Conservation (phyloP, 2,113 vertebrate genomes). For the Erythrolamprus reginae region DNA sequence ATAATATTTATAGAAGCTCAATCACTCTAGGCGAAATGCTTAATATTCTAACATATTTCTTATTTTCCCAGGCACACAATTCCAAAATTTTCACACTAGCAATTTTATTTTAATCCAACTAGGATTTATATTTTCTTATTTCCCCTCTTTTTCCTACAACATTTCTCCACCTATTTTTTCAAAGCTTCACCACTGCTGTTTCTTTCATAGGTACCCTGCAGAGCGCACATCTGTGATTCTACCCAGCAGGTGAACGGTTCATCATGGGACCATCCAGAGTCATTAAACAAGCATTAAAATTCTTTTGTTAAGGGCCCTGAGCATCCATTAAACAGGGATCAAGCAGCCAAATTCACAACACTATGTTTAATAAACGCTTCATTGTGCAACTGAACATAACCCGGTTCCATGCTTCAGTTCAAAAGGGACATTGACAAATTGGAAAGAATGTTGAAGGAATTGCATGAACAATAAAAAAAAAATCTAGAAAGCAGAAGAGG, state of each 20-base stretch:
- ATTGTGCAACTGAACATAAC: conserved; percentile 2
- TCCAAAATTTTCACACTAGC: not conserved
- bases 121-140: not conserved
- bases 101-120: not conserved
- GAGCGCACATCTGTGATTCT: not conserved
- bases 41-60: not conserved
- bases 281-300: not conserved
- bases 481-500: not conserved
- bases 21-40: not conserved
- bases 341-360: not conserved
- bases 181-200: not conserved
- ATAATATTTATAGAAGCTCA: not conserved
- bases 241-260: not conserved
- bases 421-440: conserved; percentile 6
- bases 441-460: not conserved
- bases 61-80: not conserved
- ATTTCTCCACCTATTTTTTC: not conserved
- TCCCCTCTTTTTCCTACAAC: not conserved
- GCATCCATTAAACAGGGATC: not conserved
- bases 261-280: not conserved
- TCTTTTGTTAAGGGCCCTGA: not conserved
- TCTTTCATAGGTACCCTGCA: not conserved
- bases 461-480: not conserved
- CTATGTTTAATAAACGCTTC: conserved; percentile 1
- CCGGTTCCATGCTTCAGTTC: not conserved